These are phyloP conservation scores for Thysanoteuthis rhombus DNA, from an alignment of 2,888 invertebrate species.

Conservation along the genomic window DNA sequence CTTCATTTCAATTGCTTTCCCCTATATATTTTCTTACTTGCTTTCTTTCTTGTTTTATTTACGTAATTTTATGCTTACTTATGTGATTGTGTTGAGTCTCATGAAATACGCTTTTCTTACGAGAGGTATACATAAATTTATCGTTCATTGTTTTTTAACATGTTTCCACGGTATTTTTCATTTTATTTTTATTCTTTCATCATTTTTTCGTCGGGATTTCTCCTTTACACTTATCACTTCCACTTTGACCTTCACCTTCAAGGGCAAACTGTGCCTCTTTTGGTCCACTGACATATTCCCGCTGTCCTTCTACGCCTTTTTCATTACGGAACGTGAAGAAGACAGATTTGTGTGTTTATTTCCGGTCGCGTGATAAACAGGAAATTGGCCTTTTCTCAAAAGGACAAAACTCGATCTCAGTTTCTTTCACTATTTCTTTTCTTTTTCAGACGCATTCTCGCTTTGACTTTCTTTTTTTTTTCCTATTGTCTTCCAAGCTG, in stretches of 20 bases:
- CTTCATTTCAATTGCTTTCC: too few relatives aligned
- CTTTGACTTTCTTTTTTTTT: not conserved
- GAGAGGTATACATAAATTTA: too few relatives aligned
- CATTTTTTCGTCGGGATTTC: not conserved
- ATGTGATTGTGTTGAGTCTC: too few relatives aligned
- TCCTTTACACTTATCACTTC: not conserved
- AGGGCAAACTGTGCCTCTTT: too few relatives aligned
- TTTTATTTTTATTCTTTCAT: not conserved
- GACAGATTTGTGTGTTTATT: not conserved
- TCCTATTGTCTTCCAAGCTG: not conserved
- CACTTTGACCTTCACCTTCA: not conserved
- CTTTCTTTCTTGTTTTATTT: too few relatives aligned
- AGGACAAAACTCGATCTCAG: not conserved
- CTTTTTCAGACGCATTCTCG: not conserved
- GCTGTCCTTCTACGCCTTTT: not conserved
- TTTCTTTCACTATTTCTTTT: not conserved
- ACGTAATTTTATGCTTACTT: too few relatives aligned
- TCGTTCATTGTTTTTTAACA: too few relatives aligned
- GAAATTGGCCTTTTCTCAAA: constrained; percentile 12
- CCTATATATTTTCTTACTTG: too few relatives aligned
- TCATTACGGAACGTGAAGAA: not conserved
- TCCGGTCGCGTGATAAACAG: not conserved
- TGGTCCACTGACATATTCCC: not conserved
- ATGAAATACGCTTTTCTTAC: too few relatives aligned
- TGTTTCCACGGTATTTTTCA: not conserved